A percentile compares a stretch with the other conserved stretches of the same genome.
phyloP scores from a whole-genome alignment of 2,888 invertebrate species.

The Drosophila fulvimacula region DNA sequence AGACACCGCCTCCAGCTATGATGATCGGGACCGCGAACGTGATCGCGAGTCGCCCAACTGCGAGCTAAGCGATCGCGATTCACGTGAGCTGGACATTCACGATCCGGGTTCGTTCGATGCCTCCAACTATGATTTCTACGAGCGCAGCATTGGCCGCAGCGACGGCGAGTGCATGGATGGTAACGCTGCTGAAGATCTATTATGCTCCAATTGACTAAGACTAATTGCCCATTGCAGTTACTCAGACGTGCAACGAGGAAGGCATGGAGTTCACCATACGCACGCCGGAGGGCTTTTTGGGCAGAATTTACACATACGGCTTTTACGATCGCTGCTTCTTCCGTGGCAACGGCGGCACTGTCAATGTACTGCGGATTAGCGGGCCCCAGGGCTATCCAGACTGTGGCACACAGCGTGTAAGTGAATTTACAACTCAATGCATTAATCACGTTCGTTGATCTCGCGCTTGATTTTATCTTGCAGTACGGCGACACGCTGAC shows the following conservation, averaged over 20 bases:
- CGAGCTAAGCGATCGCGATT: slow-evolving; percentile 94
- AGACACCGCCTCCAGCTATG: slow-evolving; percentile 86
- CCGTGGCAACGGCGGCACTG: slow-evolving; percentile 94
- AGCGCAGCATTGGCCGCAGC: slow-evolving; percentile 90
- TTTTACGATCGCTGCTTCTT: slow-evolving; percentile 96
- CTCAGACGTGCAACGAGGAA: slow-evolving; percentile 96
- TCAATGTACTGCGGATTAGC: slow-evolving; percentile 93
- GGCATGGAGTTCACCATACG: slow-evolving; percentile 96
- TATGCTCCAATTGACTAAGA: slow-evolving; percentile 28
- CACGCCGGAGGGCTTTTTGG: slow-evolving; percentile 95
- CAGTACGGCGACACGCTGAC: slow-evolving; percentile 97
- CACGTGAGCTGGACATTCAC: slow-evolving; percentile 92
- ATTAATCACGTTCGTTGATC: slow-evolving; percentile 1
- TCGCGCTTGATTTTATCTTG: slow-evolving; percentile 12
- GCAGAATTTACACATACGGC: slow-evolving; percentile 95
- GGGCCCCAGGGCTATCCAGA: slow-evolving; percentile 97
- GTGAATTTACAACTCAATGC: slow-evolving; percentile 16
- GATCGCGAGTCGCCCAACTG: slow-evolving; percentile 89
- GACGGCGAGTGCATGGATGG: slow-evolving; percentile 94
- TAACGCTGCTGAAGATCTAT: slow-evolving; percentile 83
- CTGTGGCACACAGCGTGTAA: slow-evolving; percentile 94
- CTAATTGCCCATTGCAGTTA: slow-evolving; percentile 86
- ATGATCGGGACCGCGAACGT: slow-evolving; percentile 86
- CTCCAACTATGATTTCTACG: slow-evolving; percentile 94
- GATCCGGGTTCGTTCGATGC: slow-evolving; percentile 94